Base-by-base conservation (phyloP, 2,797 vertebrate species). In the Pterois miles region DNA sequence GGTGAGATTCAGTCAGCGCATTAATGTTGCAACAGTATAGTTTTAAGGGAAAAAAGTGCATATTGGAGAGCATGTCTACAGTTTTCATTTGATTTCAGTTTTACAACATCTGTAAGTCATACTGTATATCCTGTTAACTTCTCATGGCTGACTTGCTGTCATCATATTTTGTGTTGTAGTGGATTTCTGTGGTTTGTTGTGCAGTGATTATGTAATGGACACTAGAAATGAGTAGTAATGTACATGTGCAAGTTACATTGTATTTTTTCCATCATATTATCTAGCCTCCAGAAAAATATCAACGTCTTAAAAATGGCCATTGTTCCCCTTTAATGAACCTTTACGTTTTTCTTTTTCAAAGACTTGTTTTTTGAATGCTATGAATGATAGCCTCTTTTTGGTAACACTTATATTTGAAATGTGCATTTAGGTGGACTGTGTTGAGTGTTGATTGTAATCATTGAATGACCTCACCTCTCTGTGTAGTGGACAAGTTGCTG, bases 401-500 rank as follows among this genome's bases (percentile, higher is more conserved):
- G 33, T 18, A 11, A 31, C 62, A n/a, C 8, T 11, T n/a, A 13
- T 31, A 48, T 65, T 65, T 29, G 18, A 48, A 29, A 3, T 34
- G 10, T 34, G n/a, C n/a, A 48, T 48, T 58, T 38, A 23, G 20
- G 12, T 8, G 11, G 31, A 22, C 6, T 52, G 22, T 56, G n/a
- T 16, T n/a, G 56, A 54, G 3, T 11, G 48, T 38, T 56, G 27
- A 63, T 9, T 25, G 11, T 3, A 20, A 9, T 25, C 18, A 38
- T 11, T 60, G 5, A 38, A 57, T 29, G 4, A 64, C 8, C 20
- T 29, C 4, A 29, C 31, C 6, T 74, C 20, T 62, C 4, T 62
- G 9, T 27, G 4, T 22, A 87, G 96, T 97, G 95, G 97, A 98
- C 88, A 99, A 99, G 84, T 96, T 99, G 71, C 94, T 99, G 76